Base-by-base conservation (phyloP, 2,888 invertebrate genomes). In the Hypomecis atomaria region DNA sequence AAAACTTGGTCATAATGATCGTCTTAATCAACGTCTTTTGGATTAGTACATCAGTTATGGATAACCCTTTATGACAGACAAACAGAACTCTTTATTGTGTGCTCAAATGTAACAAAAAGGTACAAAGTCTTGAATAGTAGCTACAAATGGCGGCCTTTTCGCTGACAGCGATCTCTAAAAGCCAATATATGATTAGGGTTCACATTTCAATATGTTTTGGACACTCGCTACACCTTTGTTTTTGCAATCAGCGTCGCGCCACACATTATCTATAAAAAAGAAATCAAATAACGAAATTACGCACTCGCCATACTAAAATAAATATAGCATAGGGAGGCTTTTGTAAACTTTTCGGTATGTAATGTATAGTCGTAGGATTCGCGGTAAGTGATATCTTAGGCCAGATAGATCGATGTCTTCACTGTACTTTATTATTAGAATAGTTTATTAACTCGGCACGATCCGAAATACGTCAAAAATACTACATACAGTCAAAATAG, bases 321-420 rank as follows among this genome's bases (percentile, higher is more conserved):
- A 71, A 70, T 23, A 47, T 65, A 61, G 57, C 38, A 67, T 62
- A 71, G 65, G 52, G 44, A 65, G 43, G 87, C 87, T 88, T 86
- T 82, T 85, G 82, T 85, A 84, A 83, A 83, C 78, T 80, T 80
- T 76, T 79, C 79, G 69, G 60, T 85, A 82, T 86, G 86, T 87
- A 87, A 87, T 85, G 80, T 65, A 65, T 64, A 60, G 60, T 43
- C 42, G 79, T 87, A 87, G 86, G 79, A 78, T 77, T 83, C 75
- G 79, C 74, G 75, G 73, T 85, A 83, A 83, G 85, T 84, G 84
- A 87, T 86, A 83, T 78, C 74, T 87, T 87, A 87, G 82, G 79
- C 78, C 62, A 76, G 78, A 84, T 89, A 90, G 88, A 83, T 90
- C 77, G 85, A 89, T 90, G 90, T 92, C 90, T 91, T 88, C 85